phyloP scores from a whole-genome alignment of 2,888 invertebrate genomes.

The Brachynemurus nebulosus region DNA sequence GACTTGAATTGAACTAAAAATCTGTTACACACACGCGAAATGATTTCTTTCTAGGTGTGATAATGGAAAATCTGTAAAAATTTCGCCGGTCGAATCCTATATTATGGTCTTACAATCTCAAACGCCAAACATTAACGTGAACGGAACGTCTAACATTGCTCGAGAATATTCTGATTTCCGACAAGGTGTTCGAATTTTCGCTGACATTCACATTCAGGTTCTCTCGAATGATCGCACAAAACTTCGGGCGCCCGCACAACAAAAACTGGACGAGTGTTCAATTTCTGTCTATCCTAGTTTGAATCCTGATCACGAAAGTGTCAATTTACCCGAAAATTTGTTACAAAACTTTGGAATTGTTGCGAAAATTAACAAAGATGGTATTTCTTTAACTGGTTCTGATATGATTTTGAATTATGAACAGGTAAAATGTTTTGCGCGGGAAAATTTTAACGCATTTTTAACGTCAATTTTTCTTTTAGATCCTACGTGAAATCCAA shows the following conservation, averaged over 20 bases:
- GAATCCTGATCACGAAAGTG: slow-evolving; percentile 89
- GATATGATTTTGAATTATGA: slow-evolving; percentile 68
- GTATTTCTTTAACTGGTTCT: slow-evolving; percentile 66
- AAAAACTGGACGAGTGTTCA: slow-evolving; percentile 82
- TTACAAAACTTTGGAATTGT: slow-evolving; percentile 61
- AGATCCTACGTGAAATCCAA: slow-evolving; percentile 59
- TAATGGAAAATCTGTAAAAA: slow-evolving; percentile 55
- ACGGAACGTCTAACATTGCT: slow-evolving; percentile 70
- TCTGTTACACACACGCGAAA: too few relatives aligned
- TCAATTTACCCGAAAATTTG: slow-evolving; percentile 59
- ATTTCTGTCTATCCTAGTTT: slow-evolving; percentile 89
- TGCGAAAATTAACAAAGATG: slow-evolving; percentile 82
- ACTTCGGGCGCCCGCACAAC: slow-evolving; percentile 27
- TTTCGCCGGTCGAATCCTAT: slow-evolving; percentile 67
- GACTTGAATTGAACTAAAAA: too few relatives aligned
- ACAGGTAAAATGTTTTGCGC: slow-evolving; percentile 35
- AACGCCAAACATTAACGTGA: slow-evolving; percentile 69
- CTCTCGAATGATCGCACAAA: slow-evolving; percentile 25
- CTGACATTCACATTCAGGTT: slow-evolving; percentile 65
- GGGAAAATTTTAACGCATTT: background rate
- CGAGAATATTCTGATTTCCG: slow-evolving; percentile 75
- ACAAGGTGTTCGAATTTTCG: slow-evolving; percentile 76
- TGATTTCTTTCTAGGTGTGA: slow-evolving; percentile 44
- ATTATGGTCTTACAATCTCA: slow-evolving; percentile 79
- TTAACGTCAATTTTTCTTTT: slow-evolving; percentile 13